Base-by-base conservation (phyloP, 2,113 vertebrate species). In the Tretioscincus oriximinensis region DNA sequence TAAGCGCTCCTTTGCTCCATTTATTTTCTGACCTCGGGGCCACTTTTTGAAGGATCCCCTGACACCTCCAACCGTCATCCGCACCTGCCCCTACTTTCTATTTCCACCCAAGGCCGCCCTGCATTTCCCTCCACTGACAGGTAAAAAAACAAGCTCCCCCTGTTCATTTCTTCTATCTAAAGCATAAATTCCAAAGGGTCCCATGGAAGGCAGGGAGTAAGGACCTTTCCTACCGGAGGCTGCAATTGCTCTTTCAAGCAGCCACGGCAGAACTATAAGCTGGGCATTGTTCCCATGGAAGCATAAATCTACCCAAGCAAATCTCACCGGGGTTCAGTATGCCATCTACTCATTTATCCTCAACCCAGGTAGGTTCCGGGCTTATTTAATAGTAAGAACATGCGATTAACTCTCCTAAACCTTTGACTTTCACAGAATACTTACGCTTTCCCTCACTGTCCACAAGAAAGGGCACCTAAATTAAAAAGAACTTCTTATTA, bases 351-450 rank as follows among this genome's bases (percentile, higher is more conserved):
- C 81, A 65, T 84, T 78, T 67, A 78, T 7, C 74, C 29, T 66
- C 0, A 0, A 63, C 67, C 84, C 41, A n/a, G 76, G 79, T 24
- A 86, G 85, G 85, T 84, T 74, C 22, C 71, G 68, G 63, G 63
- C 88, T 84, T 26, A 20, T 12, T 78, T 77, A 82, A 81, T 84
- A 77, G 82, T 64, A n/a, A 64, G 81, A 78, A 24, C 3, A 73
- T 66, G 35, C 35, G 35, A 81, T 81, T 81, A 66, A 64, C 3
- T 73, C 70, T 85, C 14, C 64, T 81, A 87, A 81, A 47, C 77
- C 66, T 16, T 76, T 79, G 35, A 54, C 72, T 31, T 68, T 60
- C 84, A 77, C 18, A 58, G 10, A 86, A 78, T 47, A 83, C 67
- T 54, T 78, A 81, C 71, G 85, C 81, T 54, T 80, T 77, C 83